Conservation (phyloP, 2,888 invertebrate species). For the Anaspis maculata region DNA sequence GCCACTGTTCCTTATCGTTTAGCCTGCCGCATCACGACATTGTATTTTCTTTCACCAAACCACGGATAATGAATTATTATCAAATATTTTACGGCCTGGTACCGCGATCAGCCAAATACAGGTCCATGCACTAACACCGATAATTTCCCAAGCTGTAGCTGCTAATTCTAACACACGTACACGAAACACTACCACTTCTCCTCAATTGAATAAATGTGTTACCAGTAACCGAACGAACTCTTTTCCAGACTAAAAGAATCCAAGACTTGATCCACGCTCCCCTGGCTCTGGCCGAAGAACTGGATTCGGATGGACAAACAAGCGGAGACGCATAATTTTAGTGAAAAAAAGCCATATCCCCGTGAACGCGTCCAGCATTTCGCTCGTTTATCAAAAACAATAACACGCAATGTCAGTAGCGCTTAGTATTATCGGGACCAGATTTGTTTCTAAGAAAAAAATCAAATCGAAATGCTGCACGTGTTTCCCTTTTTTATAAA, state of each 20-base stretch:
- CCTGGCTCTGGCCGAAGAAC: constrained; percentile 39
- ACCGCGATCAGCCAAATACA: no score
- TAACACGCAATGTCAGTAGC: constrained; percentile 5
- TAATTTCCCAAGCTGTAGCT: background rate
- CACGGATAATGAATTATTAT: no score
- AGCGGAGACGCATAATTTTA: constrained; percentile 12
- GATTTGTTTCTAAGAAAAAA: constrained; percentile 18
- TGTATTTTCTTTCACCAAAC: no score
- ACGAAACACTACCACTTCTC: no score
- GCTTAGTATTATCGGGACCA: constrained; percentile 19
- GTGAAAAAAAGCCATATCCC: constrained; percentile 26
- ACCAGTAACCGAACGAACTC: no score
- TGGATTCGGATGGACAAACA: constrained; percentile 15
- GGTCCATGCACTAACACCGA: background rate
- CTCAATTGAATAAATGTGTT: no score
- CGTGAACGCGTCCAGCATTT: constrained; percentile 30
- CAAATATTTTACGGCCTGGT: no score
- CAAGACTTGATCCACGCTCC: constrained; percentile 38
- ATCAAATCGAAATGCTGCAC: constrained; percentile 26
- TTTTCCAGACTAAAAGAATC: constrained; percentile 36
- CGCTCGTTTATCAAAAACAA: constrained; percentile 13
- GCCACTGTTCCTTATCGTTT: no score
- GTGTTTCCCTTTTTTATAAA: constrained; percentile 18
- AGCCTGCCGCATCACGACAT: no score
- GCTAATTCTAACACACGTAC: no score